phyloP scores from a whole-genome alignment of 1,140 invertebrate genomes.

The Macrocentrus cingulum region DNA sequence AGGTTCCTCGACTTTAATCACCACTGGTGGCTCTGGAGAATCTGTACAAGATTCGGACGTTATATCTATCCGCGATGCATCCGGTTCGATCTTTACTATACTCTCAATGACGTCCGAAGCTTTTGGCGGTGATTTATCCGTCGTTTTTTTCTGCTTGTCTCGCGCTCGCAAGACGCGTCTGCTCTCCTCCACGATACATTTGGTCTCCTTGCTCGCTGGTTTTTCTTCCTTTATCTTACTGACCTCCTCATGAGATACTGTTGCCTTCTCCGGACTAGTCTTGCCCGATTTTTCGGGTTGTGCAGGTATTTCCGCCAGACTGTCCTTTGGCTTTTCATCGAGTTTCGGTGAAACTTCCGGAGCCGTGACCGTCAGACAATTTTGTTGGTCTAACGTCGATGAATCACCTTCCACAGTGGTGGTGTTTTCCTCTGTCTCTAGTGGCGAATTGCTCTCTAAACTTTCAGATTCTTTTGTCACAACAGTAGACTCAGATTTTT shows the following conservation, averaged over 20 bases:
- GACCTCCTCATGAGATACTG: neutral
- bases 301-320: neutral
- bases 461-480: no score
- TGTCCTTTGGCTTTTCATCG: slow-evolving; percentile 15
- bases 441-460: no score
- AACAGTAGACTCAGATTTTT: no score
- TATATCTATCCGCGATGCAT: slow-evolving; percentile 9
- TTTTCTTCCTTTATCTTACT: slow-evolving; percentile 8
- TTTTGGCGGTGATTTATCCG: slow-evolving; percentile 27
- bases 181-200: slow-evolving; percentile 36
- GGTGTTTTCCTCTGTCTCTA: no score
- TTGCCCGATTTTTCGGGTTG: neutral
- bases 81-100: slow-evolving; percentile 17
- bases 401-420: no score
- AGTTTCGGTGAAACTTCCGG: no score
- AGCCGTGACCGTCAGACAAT: no score
- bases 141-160: slow-evolving; percentile 43
- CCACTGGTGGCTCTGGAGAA: slow-evolving; percentile 12
- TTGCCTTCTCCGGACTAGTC: neutral
- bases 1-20: slow-evolving; percentile 28
- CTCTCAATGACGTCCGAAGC: slow-evolving; percentile 10
- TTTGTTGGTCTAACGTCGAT: no score
- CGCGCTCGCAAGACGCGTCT: slow-evolving; percentile 44
- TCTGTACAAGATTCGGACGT: neutral
- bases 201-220: slow-evolving; percentile 28